These are phyloP conservation scores for Graphium colonna DNA, from an alignment of 2,888 invertebrate genomes.

Conservation along the genomic window DNA sequence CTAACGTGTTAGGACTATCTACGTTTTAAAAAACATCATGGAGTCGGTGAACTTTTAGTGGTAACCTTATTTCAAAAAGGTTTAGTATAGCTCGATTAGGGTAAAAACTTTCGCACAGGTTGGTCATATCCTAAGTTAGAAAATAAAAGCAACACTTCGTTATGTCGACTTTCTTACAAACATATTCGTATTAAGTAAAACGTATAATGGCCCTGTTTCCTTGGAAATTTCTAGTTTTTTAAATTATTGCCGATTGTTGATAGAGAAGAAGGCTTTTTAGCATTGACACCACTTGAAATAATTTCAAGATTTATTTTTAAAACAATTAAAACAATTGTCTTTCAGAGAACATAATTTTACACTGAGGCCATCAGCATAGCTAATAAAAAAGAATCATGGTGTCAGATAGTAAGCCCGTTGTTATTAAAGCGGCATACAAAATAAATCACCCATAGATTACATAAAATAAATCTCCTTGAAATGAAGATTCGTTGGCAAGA, in stretches of 20 bases:
- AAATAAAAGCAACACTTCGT: slow-evolving; percentile 59
- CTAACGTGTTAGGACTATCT: slow-evolving; percentile 60
- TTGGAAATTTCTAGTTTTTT: background rate
- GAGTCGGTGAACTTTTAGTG: slow-evolving; percentile 39
- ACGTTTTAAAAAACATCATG: slow-evolving; percentile 58
- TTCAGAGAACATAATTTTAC: too few relatives aligned
- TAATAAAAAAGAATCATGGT: too few relatives aligned
- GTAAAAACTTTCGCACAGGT: slow-evolving; percentile 46
- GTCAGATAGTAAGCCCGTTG: background rate
- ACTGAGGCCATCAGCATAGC: too few relatives aligned
- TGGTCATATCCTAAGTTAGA: slow-evolving; percentile 52
- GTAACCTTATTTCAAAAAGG: slow-evolving; percentile 41
- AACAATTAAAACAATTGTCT: too few relatives aligned
- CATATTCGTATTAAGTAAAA: background rate
- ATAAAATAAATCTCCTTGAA: too few relatives aligned
- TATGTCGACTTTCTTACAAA: slow-evolving; percentile 44
- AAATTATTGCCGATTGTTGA: background rate
- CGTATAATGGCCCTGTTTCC: too few relatives aligned
- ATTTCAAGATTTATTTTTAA: too few relatives aligned
- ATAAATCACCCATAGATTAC: background rate
- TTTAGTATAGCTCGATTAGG: slow-evolving; percentile 30
- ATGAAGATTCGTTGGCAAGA: too few relatives aligned
- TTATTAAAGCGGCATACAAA: background rate
- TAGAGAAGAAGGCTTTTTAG: background rate
- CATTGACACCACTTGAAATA: too few relatives aligned